A percentile compares a stretch with the other conserved stretches of the same genome.
Evolutionary conservation across 2,888 invertebrate species (phyloP).

Genomic region (Schizaphis graminum): DNA sequence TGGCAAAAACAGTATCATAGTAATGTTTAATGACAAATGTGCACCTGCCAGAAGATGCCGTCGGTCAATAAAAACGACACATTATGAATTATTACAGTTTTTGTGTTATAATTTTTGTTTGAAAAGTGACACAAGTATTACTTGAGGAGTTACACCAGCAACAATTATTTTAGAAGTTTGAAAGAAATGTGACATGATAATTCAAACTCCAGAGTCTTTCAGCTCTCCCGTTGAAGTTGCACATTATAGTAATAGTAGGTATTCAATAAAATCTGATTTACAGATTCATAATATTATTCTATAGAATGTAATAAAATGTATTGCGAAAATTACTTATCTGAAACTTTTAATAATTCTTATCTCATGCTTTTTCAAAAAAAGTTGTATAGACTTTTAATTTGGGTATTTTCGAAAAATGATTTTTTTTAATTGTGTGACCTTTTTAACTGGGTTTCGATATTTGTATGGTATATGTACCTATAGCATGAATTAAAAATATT

Average conservation of each 20-base stretch:
- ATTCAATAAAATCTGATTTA: background rate
- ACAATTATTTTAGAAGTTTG: background rate
- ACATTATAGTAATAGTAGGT: background rate
- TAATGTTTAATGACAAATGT: background rate
- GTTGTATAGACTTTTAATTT: background rate
- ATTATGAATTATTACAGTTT: background rate
- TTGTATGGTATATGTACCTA: background rate
- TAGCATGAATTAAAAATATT: constrained; percentile 9
- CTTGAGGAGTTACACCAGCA: background rate
- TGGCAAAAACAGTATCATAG: background rate
- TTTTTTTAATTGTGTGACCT: background rate
- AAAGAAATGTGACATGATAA: background rate
- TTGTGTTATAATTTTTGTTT: background rate
- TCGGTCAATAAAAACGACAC: background rate
- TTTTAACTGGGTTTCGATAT: background rate
- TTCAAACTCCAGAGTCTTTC: background rate
- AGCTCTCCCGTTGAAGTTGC: background rate
- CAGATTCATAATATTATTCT: background rate
- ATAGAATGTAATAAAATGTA: background rate
- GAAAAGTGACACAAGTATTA: background rate
- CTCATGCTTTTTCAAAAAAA: background rate
- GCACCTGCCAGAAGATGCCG: background rate
- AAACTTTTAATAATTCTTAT: background rate
- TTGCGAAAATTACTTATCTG: background rate
- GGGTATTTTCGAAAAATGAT: background rate